Evolutionary conservation across 64 coral and sea anemone species (phyloP).

Genomic region (Stichodactyla helianthus): DNA sequence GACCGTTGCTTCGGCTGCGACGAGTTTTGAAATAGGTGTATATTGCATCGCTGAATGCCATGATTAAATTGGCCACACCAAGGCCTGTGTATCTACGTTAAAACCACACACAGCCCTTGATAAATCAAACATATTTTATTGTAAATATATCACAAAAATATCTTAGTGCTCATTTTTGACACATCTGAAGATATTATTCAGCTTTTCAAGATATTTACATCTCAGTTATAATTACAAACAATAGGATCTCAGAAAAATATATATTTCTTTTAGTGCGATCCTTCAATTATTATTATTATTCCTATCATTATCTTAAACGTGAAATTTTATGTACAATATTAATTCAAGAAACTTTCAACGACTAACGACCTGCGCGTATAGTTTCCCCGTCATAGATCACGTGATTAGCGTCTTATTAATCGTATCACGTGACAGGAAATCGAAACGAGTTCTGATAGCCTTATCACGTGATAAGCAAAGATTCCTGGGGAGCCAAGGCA

Average conservation of each 20-base stretch:
- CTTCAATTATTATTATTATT: neutral
- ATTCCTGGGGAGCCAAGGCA: too few species aligned
- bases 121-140: constrained; percentile 8
- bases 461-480: too few species aligned
- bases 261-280: neutral
- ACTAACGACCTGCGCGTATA: neutral
- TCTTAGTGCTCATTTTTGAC: neutral
- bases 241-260: constrained; percentile 10
- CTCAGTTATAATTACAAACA: constrained; percentile 5
- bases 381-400: neutral
- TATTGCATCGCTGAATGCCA: too few species aligned
- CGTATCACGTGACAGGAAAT: neutral
- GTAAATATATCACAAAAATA: constrained; percentile 11
- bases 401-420: neutral
- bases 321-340: neutral
- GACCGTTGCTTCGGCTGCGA: too few species aligned
- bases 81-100: neutral
- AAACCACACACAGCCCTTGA: neutral
- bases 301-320: neutral
- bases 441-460: neutral
- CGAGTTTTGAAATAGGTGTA: too few species aligned
- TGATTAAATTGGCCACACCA: neutral
- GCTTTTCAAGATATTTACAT: constrained; percentile 7
- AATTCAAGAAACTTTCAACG: neutral
- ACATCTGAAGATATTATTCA: constrained; percentile 6